These are phyloP conservation scores for Drosophila subpulchrella DNA, from an alignment of 1,140 invertebrate genomes.

Conservation along the genomic window DNA sequence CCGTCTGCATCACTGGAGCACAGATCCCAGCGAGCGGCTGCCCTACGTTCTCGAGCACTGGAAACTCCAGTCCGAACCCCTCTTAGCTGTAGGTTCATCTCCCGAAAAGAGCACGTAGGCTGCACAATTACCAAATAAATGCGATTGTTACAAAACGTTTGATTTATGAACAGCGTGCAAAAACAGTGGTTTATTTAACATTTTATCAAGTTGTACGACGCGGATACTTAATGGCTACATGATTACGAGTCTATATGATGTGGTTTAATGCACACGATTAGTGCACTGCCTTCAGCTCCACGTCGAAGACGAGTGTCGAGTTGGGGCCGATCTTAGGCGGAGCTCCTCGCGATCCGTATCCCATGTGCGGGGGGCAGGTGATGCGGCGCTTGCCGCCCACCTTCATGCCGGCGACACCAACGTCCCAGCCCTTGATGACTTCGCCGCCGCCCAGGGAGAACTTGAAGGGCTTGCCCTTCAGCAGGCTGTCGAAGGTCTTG, in stretches of 20 bases:
- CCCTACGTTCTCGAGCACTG: constrained; percentile 86
- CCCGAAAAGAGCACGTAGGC: constrained; percentile 9
- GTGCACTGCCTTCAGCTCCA: constrained; percentile 93
- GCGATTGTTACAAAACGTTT: constrained; percentile 22
- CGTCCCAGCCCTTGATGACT: constrained; percentile 97
- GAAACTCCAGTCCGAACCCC: constrained; percentile 85
- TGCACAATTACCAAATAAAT: constrained; percentile 21
- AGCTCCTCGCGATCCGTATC: constrained; percentile 92
- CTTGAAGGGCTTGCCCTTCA: constrained; percentile 91
- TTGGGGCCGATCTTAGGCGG: constrained; percentile 94
- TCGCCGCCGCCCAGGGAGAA: constrained; percentile 93
- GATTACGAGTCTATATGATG: constrained; percentile 53
- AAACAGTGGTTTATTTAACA: constrained; percentile 52
- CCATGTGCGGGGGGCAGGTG: constrained; percentile 92
- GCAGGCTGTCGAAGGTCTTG: constrained; percentile 91
- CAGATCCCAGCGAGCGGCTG: constrained; percentile 86
- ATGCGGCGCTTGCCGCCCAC: constrained; percentile 95
- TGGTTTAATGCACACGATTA: constrained; percentile 84
- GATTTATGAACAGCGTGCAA: constrained; percentile 45
- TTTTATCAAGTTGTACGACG: constrained; percentile 26
- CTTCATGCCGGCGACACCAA: constrained; percentile 95
- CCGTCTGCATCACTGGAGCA: constrained; percentile 89
- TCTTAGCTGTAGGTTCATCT: constrained; percentile 62
- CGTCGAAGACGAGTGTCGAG: constrained; percentile 93
- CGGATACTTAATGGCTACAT: constrained; percentile 42